A percentile compares a stretch with the other conserved stretches of the same genome.
phyloP scores from a whole-genome alignment of 2,888 invertebrate genomes.

The Amiota communis region DNA sequence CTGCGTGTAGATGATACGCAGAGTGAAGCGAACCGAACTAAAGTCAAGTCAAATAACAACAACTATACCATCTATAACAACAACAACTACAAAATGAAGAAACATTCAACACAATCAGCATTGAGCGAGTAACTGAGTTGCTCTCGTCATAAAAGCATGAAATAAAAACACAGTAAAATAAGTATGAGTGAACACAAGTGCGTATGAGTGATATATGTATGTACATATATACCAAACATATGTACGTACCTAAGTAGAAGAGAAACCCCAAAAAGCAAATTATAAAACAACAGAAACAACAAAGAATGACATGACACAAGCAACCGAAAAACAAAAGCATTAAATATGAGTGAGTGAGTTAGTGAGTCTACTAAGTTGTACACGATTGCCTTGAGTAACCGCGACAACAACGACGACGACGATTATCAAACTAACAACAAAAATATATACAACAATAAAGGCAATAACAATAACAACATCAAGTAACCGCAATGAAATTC shows the following conservation, averaged over 20 bases:
- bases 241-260: background rate
- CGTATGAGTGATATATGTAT: constrained; percentile 9
- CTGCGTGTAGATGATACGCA: constrained; percentile 38
- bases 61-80: background rate
- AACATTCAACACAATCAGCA: too few relatives aligned
- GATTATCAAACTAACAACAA: background rate
- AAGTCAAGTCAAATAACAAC: too few relatives aligned
- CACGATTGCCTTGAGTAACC: constrained; percentile 51
- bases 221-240: background rate
- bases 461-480: constrained; percentile 22
- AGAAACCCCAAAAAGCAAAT: background rate
- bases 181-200: background rate
- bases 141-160: background rate
- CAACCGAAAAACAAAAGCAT: constrained; percentile 12
- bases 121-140: too few relatives aligned
- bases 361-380: constrained; percentile 17
- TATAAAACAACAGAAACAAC: constrained; percentile 2
- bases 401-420: constrained; percentile 41
- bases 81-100: background rate
- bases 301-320: background rate
- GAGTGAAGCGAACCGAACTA: constrained; percentile 19
- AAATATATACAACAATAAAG: constrained; percentile 10
- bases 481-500: constrained; percentile 48
- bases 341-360: constrained; percentile 13
- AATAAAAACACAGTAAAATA: background rate